Conservation (phyloP, 2,797 vertebrate genomes). For the Molossus alvarezi region DNA sequence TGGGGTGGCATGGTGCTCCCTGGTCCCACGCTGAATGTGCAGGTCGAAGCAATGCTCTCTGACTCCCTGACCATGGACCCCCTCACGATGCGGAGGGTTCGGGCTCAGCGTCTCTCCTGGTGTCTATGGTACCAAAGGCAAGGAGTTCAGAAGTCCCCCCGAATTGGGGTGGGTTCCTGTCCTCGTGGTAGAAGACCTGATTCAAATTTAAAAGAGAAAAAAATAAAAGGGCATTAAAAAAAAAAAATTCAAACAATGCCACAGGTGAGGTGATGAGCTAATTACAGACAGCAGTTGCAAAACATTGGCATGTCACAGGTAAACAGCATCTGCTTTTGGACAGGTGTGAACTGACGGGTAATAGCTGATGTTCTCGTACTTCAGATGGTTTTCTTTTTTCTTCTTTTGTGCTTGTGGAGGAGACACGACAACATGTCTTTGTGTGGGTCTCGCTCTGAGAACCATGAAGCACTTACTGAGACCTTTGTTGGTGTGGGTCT, state of each 20-base stretch:
- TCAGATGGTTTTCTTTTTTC: slow-evolving; percentile 34
- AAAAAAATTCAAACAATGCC: slow-evolving; percentile 35
- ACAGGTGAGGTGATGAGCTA: slow-evolving; percentile 85
- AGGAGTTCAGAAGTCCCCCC: not conserved
- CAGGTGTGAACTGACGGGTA: slow-evolving; percentile 59
- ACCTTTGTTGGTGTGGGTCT: not conserved
- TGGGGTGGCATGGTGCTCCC: not conserved
- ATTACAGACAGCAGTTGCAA: slow-evolving; percentile 81
- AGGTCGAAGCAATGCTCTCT: fast-evolving
- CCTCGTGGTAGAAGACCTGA: not conserved
- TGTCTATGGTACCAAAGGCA: not conserved
- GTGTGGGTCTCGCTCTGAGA: not conserved
- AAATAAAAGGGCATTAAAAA: not conserved
- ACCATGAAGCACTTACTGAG: not conserved
- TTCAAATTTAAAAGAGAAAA: not conserved
- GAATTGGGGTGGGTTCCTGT: not conserved
- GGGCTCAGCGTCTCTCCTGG: not conserved
- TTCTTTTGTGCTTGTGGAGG: not conserved
- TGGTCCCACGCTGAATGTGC: not conserved
- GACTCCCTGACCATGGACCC: too few species aligned
- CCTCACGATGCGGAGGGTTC: not conserved
- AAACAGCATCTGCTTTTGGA: slow-evolving; percentile 85
- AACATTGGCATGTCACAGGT: slow-evolving; percentile 76
- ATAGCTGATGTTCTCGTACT: slow-evolving; percentile 14
- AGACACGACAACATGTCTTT: not conserved